Evolutionary conservation across 2,888 invertebrate genomes (phyloP).

Genomic region (Diaphora mendica): DNA sequence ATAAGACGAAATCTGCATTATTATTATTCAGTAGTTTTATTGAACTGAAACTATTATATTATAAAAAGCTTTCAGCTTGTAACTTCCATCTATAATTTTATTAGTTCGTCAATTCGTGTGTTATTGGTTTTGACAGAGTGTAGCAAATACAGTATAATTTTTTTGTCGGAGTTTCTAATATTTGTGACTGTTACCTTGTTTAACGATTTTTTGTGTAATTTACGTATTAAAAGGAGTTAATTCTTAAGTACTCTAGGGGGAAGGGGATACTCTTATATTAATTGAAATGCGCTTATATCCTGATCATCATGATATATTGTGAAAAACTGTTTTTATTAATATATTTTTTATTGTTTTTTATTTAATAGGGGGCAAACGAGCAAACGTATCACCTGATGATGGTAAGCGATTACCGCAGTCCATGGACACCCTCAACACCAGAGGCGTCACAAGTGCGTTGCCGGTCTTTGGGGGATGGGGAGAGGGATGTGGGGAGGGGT

Average conservation of each 20-base stretch:
- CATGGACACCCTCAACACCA: too few species aligned
- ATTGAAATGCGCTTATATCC: not conserved
- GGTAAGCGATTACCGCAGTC: too few species aligned
- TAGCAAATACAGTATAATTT: constrained; percentile 49
- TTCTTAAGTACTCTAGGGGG: too few species aligned
- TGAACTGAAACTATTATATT: too few species aligned
- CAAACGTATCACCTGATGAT: too few species aligned
- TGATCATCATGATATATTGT: not conserved
- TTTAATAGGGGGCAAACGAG: too few species aligned
- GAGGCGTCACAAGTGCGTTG: too few species aligned
- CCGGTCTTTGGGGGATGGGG: too few species aligned
- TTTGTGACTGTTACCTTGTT: not conserved
- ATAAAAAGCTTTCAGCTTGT: constrained; percentile 34
- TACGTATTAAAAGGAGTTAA: not conserved
- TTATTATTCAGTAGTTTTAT: too few species aligned
- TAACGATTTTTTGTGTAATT: not conserved
- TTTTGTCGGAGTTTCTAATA: constrained; percentile 20
- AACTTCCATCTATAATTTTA: constrained; percentile 50
- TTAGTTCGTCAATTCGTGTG: constrained; percentile 67
- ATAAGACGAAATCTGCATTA: too few species aligned
- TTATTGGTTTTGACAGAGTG: constrained; percentile 61
- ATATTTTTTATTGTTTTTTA: too few species aligned
- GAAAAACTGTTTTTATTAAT: not conserved
- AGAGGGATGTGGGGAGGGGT: too few species aligned
- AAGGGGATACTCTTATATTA: not conserved